These are phyloP conservation scores for Anoplius nigerrimus DNA, from an alignment of 2,888 invertebrate genomes.

Conservation along the genomic window DNA sequence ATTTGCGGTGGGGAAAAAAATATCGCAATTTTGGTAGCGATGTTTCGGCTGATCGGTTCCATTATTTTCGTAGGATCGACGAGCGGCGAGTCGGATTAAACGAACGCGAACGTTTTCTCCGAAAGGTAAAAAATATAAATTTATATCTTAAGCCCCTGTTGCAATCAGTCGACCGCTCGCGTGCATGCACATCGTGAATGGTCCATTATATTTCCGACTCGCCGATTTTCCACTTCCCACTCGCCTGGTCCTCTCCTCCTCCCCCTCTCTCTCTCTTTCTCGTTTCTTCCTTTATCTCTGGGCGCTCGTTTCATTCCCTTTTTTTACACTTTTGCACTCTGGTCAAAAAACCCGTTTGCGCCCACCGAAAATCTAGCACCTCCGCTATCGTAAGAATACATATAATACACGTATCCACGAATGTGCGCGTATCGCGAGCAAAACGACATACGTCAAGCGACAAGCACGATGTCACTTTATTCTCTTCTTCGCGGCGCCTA, in stretches of 20 bases:
- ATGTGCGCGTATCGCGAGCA: too few relatives aligned
- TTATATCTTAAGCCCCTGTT: constrained; percentile 8
- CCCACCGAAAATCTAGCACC: too few relatives aligned
- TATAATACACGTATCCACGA: too few relatives aligned
- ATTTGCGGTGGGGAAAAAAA: neutral
- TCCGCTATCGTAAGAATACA: too few relatives aligned
- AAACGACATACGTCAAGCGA: too few relatives aligned
- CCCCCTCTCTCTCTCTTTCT: too few relatives aligned
- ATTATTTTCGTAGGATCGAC: constrained; percentile 1
- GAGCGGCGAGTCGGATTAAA: neutral
- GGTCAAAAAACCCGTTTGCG: neutral
- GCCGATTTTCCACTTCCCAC: neutral
- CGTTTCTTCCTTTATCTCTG: constrained; percentile 12
- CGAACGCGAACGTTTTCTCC: neutral
- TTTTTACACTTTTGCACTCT: neutral
- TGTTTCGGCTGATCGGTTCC: neutral
- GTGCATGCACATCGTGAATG: constrained; percentile 4
- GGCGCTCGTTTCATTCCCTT: neutral
- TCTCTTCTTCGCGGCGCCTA: too few relatives aligned
- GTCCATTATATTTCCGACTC: constrained; percentile 20
- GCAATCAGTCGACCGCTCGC: neutral
- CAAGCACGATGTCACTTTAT: too few relatives aligned
- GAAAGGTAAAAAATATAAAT: constrained; percentile 1
- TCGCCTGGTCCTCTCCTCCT: too few relatives aligned
- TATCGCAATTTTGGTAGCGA: neutral